phyloP scores from a whole-genome alignment of 2,888 invertebrate genomes.

The Philereme vetulata region DNA sequence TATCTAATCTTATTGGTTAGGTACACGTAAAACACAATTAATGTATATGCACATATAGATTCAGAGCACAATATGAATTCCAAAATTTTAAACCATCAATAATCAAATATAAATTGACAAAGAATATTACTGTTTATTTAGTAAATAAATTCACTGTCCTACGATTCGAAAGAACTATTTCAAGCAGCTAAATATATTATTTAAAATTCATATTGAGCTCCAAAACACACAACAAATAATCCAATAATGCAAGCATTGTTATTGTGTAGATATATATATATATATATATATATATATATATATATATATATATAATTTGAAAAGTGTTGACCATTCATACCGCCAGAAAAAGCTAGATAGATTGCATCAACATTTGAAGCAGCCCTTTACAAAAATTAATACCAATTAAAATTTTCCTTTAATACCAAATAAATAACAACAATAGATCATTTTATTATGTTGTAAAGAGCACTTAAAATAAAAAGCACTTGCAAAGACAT shows the following conservation, averaged over 20 bases:
- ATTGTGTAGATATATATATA: conserved; percentile 55
- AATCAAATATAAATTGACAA: not conserved
- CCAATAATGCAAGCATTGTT: conserved; percentile 68
- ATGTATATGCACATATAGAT: conserved; percentile 57
- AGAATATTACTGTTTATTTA: not conserved
- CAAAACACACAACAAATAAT: conserved; percentile 57
- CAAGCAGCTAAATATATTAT: not conserved
- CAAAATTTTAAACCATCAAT: not conserved
- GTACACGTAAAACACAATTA: conserved; percentile 66
- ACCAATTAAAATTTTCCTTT: not conserved
- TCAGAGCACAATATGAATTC: conserved; percentile 50
- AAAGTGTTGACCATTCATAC: conserved; percentile 58
- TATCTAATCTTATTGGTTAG: conserved; percentile 76
- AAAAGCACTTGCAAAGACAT: conserved; percentile 76
- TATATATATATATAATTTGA: conserved; percentile 54
- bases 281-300: conserved; percentile 60
- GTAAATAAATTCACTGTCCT: no score
- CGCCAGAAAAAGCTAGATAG: conserved; percentile 69
- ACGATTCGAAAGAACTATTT: no score
- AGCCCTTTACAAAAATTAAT: conserved; percentile 54
- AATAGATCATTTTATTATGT: conserved; percentile 20
- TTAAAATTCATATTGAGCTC: conserved; percentile 50
- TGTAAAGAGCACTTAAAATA: conserved; percentile 72
- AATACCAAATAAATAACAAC: not conserved
- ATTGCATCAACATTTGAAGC: conserved; percentile 60